Evolutionary conservation across 2,113 vertebrate genomes (phyloP).

Genomic region (Tenebrosternarchus preto): DNA sequence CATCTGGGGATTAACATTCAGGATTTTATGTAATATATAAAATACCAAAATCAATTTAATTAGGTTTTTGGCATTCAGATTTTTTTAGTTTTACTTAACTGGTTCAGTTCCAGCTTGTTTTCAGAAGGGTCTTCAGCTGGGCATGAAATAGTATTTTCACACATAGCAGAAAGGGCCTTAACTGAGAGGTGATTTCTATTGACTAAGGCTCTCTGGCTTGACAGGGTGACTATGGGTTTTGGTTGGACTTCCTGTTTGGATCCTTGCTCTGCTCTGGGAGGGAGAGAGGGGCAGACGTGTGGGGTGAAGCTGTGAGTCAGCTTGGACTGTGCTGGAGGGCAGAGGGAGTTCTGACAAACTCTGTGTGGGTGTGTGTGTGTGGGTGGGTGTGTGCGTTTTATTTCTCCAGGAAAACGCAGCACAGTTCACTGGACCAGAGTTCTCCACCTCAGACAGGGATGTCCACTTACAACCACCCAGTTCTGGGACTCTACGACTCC

Average conservation of each 20-base stretch:
- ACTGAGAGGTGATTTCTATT: background rate
- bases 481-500: conserved; percentile 92
- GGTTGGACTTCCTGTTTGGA: conserved; percentile 1
- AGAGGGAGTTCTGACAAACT: background rate
- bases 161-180: conserved; percentile 7
- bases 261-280: background rate
- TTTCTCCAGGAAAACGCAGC: conserved; percentile 89
- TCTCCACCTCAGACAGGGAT: conserved; percentile 90
- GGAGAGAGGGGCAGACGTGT: too few species aligned
- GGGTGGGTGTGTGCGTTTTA: conserved; percentile 30
- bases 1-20: too few species aligned
- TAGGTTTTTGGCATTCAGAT: background rate
- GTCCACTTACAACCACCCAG: conserved; percentile 88
- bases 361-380: conserved; percentile 1
- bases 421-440: conserved; percentile 97
- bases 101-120: too few species aligned
- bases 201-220: background rate
- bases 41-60: background rate
- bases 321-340: too few species aligned
- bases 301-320: background rate
- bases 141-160: conserved; percentile 21
- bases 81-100: background rate
- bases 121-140: background rate
- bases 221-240: conserved; percentile 1
- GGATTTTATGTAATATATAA: background rate